Evolutionary conservation across 2,888 invertebrate species (phyloP).

Genomic region (Tortrix viridana): DNA sequence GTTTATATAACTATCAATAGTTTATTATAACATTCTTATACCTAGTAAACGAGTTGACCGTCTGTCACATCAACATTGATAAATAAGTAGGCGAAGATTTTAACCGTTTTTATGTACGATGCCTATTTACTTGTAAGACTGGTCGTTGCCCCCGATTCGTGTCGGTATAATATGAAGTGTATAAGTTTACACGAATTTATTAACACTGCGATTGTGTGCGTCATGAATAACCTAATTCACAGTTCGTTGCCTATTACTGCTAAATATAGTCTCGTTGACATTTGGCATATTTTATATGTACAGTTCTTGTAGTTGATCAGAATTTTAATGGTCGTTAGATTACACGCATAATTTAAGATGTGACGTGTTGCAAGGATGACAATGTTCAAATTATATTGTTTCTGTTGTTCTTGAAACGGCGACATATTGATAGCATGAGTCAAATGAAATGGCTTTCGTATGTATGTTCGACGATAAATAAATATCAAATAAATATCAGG

Average conservation of each 20-base stretch:
- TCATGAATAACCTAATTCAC: slow-evolving; percentile 28
- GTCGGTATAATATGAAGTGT: slow-evolving; percentile 22
- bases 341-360: no score
- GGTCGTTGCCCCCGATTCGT: slow-evolving; percentile 28
- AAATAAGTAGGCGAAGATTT: slow-evolving; percentile 10
- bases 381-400: no score
- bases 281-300: slow-evolving; percentile 1
- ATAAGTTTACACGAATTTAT: slow-evolving; percentile 31
- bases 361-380: no score
- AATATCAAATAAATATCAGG: no score
- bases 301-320: background rate
- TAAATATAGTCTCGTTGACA: slow-evolving; percentile 29
- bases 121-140: slow-evolving; percentile 21
- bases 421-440: no score
- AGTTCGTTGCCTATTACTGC: slow-evolving; percentile 20
- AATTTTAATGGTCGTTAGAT: no score
- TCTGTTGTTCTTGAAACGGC: no score
- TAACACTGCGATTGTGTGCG: slow-evolving; percentile 26
- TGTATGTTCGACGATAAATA: no score
- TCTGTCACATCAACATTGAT: slow-evolving; percentile 4
- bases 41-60: background rate
- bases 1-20: no score
- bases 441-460: no score
- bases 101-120: slow-evolving; percentile 17
- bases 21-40: no score